Percentiles rank a stretch among this genome's conserved stretches.
Evolutionary conservation across 2,888 invertebrate species (phyloP).

Genomic region (Dysmachus trigonus): DNA sequence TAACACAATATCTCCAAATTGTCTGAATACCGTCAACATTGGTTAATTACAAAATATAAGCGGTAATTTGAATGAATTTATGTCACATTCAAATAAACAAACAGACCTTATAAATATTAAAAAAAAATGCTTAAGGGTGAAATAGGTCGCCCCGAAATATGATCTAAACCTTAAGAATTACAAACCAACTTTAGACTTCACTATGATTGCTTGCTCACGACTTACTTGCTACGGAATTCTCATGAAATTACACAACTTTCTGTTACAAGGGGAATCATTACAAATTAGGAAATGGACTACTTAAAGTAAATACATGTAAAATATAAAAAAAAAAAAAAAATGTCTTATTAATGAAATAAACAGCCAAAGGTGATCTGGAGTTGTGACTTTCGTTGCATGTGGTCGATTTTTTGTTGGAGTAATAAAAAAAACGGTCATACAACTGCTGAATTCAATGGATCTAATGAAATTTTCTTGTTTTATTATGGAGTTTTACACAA

Average conservation of each 20-base stretch:
- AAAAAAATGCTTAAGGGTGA: background rate
- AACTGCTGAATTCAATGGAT: background rate
- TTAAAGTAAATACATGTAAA: conserved; percentile 1
- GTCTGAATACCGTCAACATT: background rate
- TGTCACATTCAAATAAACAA: background rate
- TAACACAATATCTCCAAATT: background rate
- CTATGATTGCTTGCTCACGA: background rate
- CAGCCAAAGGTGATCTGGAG: conserved; percentile 7
- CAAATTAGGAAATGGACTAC: conserved; percentile 14
- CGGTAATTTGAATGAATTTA: background rate
- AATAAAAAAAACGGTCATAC: conserved; percentile 4
- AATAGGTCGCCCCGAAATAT: background rate
- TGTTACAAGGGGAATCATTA: background rate
- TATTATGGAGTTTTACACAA: background rate
- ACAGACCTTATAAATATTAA: background rate
- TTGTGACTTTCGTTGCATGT: background rate
- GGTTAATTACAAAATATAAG: background rate
- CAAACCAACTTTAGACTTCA: conserved; percentile 10
- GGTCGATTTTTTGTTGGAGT: background rate
- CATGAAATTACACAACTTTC: background rate
- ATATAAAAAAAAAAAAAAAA: background rate
- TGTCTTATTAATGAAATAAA: conserved; percentile 7
- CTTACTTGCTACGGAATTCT: background rate
- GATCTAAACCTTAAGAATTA: background rate
- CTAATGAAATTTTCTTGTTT: background rate